These are phyloP conservation scores for Drosophila guanche DNA, from an alignment of 1,140 invertebrate species.

Conservation along the genomic window DNA sequence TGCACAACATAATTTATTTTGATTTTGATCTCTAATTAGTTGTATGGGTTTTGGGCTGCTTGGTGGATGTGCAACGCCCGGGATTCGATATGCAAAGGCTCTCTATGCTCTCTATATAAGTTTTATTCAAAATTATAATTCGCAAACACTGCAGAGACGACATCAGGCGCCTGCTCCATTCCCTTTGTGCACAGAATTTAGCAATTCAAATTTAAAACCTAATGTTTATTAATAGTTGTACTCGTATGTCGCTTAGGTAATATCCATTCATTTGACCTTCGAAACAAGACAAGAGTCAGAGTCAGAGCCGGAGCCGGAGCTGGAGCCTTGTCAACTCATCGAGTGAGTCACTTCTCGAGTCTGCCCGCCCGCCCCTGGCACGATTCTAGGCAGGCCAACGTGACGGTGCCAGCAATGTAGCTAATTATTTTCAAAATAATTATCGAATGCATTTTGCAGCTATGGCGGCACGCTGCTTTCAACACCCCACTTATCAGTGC, in stretches of 20 bases:
- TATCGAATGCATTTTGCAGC: constrained; percentile 58
- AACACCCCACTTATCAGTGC: constrained; percentile 38
- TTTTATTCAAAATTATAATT: too few relatives aligned
- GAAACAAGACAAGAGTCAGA: constrained; percentile 29
- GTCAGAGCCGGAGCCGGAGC: background rate
- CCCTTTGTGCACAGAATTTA: constrained; percentile 29
- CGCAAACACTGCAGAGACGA: constrained; percentile 28
- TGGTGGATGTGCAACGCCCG: too few relatives aligned
- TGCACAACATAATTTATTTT: too few relatives aligned
- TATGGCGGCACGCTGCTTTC: constrained; percentile 47
- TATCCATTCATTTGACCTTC: constrained; percentile 63
- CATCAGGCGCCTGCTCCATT: constrained; percentile 60
- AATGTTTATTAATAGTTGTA: constrained; percentile 59
- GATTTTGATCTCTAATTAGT: too few relatives aligned
- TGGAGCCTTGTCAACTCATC: constrained; percentile 47
- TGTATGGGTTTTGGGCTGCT: too few relatives aligned
- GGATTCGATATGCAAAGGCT: too few relatives aligned
- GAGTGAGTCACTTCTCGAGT: constrained; percentile 21
- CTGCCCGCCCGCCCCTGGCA: constrained; percentile 20
- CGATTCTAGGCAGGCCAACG: constrained; percentile 53
- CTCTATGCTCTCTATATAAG: too few relatives aligned
- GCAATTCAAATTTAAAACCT: constrained; percentile 50
- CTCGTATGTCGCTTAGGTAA: constrained; percentile 49
- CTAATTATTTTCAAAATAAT: constrained; percentile 65
- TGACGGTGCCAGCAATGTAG: constrained; percentile 54